Evolutionary conservation across 2,888 invertebrate genomes (phyloP).

Genomic region (Aelia acuminata): DNA sequence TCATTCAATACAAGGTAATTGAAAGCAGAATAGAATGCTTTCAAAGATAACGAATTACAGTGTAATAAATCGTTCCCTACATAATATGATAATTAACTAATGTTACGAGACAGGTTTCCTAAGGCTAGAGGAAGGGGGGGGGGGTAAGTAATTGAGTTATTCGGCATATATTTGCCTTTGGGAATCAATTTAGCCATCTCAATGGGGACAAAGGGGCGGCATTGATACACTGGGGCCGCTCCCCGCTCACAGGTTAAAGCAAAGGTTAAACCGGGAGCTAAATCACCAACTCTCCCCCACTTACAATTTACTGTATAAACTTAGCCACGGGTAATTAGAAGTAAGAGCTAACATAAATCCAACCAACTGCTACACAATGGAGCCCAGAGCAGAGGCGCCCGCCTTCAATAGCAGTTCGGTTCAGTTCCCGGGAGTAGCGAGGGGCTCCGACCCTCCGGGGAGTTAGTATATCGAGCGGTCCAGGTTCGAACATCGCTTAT

Average conservation of each 20-base stretch:
- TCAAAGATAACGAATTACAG: background rate
- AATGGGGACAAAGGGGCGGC: constrained; percentile 18
- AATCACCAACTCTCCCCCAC: constrained; percentile 19
- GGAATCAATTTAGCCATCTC: constrained; percentile 1
- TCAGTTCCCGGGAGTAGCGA: no score
- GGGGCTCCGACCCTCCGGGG: background rate
- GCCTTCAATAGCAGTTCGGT: constrained; percentile 9
- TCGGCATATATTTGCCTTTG: constrained; percentile 32
- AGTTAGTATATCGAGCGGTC: background rate
- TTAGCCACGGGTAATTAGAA: constrained; percentile 58
- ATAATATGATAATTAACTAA: background rate
- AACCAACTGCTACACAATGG: constrained; percentile 59
- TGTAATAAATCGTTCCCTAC: background rate
- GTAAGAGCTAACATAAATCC: constrained; percentile 54
- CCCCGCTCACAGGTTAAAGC: constrained; percentile 18
- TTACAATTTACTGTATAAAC: constrained; percentile 58
- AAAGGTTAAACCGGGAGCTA: constrained; percentile 47
- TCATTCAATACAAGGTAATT: background rate
- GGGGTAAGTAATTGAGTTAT: constrained; percentile 13
- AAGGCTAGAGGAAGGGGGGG: background rate
- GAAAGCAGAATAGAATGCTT: background rate
- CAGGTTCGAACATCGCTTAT: background rate
- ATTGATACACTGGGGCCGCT: background rate
- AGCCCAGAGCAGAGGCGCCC: background rate
- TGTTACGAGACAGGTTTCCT: background rate